Conservation (phyloP, 1,140 invertebrate genomes). For the Asobara japonica region DNA sequence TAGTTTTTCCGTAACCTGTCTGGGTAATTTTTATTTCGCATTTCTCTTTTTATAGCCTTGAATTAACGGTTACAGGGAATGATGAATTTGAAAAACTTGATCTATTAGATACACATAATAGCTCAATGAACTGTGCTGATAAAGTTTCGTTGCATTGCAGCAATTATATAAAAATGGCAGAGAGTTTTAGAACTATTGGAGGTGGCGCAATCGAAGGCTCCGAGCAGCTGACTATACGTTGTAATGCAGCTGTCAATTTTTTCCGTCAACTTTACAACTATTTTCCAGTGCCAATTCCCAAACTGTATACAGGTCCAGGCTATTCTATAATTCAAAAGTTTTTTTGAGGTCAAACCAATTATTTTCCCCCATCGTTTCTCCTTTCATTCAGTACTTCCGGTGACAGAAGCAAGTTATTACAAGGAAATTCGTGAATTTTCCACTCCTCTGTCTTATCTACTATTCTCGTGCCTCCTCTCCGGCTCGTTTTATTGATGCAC, state of each 20-base stretch:
- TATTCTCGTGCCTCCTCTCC: not conserved
- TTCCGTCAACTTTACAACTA: not conserved
- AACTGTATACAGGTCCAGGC: not conserved
- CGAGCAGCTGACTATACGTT: too few relatives aligned
- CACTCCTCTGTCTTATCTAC: not conserved
- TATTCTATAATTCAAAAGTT: not conserved
- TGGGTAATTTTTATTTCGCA: too few relatives aligned
- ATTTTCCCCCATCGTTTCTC: not conserved
- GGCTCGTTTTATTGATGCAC: not conserved
- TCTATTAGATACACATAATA: too few relatives aligned
- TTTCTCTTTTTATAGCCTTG: too few relatives aligned
- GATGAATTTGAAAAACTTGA: too few relatives aligned
- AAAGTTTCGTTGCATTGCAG: too few relatives aligned
- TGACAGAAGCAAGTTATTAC: not conserved
- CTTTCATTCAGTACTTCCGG: not conserved
- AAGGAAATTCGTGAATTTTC: conserved; percentile 1
- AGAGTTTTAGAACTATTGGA: too few relatives aligned
- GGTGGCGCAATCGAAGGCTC: too few relatives aligned
- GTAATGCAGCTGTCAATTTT: not conserved
- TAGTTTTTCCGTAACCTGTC: too few relatives aligned
- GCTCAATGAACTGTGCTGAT: too few relatives aligned
- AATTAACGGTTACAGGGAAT: too few relatives aligned
- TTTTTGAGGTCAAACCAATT: not conserved
- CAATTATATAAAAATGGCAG: too few relatives aligned
- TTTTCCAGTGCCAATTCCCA: not conserved